These are phyloP conservation scores for Neopipo cinnamomea DNA, from an alignment of 2,113 vertebrate species.

Conservation along the genomic window DNA sequence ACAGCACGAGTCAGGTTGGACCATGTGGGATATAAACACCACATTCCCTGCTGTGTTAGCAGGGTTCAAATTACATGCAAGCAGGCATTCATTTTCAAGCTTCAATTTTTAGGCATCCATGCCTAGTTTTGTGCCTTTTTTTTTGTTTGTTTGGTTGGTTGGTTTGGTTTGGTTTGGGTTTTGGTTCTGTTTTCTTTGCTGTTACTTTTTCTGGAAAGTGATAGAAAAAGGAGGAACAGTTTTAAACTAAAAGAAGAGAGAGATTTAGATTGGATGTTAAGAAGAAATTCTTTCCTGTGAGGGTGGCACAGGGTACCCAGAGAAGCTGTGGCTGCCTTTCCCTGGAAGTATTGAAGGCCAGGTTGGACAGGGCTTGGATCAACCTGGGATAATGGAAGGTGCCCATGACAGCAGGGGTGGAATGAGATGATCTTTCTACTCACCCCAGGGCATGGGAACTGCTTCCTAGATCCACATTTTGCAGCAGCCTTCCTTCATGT, in stretches of 20 bases:
- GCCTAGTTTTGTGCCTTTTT: background rate
- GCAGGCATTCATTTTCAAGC: background rate
- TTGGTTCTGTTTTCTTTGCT: background rate
- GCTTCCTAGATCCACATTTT: background rate
- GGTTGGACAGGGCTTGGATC: accelerated
- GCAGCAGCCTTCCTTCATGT: background rate
- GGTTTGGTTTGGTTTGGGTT: no score
- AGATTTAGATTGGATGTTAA: background rate
- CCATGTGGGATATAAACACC: background rate
- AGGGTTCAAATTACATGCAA: background rate
- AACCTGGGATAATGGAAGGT: background rate
- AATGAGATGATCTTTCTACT: background rate
- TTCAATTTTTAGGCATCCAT: background rate
- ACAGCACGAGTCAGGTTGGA: background rate
- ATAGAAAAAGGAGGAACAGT: accelerated
- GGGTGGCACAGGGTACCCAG: background rate
- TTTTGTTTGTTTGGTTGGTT: no score
- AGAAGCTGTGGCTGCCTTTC: background rate
- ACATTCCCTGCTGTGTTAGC: background rate
- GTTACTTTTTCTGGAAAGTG: background rate
- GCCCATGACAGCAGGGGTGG: accelerated
- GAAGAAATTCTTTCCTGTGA: background rate
- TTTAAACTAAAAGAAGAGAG: background rate
- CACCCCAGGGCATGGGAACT: background rate
- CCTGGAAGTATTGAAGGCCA: background rate